Evolutionary conservation across 2,113 vertebrate species (phyloP).

Genomic region (Sylvilagus bachmani): DNA sequence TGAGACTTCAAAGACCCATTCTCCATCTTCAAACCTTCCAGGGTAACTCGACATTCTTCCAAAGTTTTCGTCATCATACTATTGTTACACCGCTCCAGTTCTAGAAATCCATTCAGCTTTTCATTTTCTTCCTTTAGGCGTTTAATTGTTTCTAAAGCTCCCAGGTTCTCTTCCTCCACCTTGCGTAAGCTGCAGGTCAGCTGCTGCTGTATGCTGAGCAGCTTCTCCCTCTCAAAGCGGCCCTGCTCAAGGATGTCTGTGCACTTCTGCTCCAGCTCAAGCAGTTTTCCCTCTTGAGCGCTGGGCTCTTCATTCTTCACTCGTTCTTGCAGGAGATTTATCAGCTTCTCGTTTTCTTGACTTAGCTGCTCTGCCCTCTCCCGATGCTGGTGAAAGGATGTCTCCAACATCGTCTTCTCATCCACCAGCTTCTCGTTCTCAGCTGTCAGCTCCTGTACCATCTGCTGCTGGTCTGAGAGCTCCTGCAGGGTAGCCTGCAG

Average conservation of each 20-base stretch:
- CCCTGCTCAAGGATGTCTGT: conserved; percentile 94
- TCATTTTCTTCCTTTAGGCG: conserved; percentile 92
- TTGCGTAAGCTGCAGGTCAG: conserved; percentile 94
- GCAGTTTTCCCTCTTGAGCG: conserved; percentile 87
- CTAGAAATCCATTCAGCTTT: conserved; percentile 88
- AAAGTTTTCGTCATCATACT: conserved; percentile 83
- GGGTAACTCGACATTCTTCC: conserved; percentile 88
- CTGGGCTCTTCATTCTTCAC: conserved; percentile 90
- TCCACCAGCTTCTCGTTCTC: conserved; percentile 96
- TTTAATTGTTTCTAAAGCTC: conserved; percentile 88
- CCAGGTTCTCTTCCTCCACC: conserved; percentile 95
- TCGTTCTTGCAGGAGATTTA: conserved; percentile 91
- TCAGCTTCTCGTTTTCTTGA: conserved; percentile 94
- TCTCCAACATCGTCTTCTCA: conserved; percentile 95
- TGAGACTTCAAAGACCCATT: conserved; percentile 92
- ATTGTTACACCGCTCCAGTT: conserved; percentile 87
- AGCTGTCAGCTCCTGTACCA: conserved; percentile 96
- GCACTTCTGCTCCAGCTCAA: conserved; percentile 94
- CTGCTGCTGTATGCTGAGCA: conserved; percentile 98
- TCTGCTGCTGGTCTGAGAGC: conserved; percentile 96
- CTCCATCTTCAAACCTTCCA: conserved; percentile 92
- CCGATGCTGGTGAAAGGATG: conserved; percentile 94
- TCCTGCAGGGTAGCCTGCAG: conserved; percentile 98
- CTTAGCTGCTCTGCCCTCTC: conserved; percentile 94
- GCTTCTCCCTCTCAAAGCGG: conserved; percentile 95